These are phyloP conservation scores for Molanna angustata DNA, from an alignment of 2,888 invertebrate species.

Conservation along the genomic window DNA sequence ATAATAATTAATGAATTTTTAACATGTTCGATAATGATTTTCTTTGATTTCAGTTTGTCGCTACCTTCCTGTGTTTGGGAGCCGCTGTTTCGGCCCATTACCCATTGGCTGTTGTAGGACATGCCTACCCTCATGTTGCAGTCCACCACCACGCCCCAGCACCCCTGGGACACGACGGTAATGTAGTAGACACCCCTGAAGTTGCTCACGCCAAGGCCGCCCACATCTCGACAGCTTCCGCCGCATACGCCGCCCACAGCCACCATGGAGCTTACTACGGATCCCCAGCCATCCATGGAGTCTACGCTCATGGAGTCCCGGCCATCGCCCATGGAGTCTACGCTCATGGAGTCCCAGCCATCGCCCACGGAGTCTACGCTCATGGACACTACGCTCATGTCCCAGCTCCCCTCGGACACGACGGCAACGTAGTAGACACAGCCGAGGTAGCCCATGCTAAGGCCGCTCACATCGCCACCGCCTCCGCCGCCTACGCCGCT, in stretches of 20 bases:
- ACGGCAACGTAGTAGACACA: conserved; percentile 24
- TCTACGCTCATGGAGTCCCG: neutral
- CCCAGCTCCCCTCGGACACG: conserved; percentile 21
- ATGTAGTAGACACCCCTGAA: conserved; percentile 61
- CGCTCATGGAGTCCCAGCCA: conserved; percentile 54
- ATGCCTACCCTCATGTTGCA: conserved; percentile 33
- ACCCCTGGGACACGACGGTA: conserved; percentile 55
- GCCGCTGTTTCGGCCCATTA: conserved; percentile 12
- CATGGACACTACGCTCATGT: conserved; percentile 38
- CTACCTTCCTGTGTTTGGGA: conserved; percentile 23
- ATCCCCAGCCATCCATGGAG: conserved; percentile 10
- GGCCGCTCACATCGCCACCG: conserved; percentile 17
- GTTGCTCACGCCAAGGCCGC: conserved; percentile 60
- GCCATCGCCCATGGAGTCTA: conserved; percentile 10
- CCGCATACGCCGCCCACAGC: conserved; percentile 32
- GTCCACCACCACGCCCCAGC: conserved; percentile 54
- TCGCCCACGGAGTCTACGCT: conserved; percentile 51
- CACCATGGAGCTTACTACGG: conserved; percentile 19
- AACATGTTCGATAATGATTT: too few relatives aligned
- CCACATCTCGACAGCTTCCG: conserved; percentile 56
- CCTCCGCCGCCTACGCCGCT: conserved; percentile 35
- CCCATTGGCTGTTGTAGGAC: conserved; percentile 11
- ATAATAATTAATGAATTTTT: too few relatives aligned
- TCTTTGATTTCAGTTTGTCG: conserved; percentile 16
- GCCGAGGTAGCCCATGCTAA: conserved; percentile 23